Base-by-base conservation (phyloP, 1,140 invertebrate genomes). In the Drosophila nannoptera region DNA sequence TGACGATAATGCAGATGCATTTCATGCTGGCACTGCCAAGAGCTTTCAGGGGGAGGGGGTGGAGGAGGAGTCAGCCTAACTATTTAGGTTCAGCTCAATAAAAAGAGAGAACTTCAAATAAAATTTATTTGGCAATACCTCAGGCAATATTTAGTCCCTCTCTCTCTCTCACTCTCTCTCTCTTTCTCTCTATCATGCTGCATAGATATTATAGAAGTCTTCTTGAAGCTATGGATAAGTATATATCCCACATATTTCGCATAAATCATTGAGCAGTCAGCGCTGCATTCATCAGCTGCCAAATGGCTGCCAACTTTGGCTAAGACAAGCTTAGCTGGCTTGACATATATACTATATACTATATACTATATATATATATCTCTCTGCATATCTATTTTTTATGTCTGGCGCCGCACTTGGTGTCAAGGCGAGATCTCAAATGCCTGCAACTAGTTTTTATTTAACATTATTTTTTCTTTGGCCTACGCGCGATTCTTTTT, bases 341-440 rank as follows among this genome's bases (percentile, higher is more conserved):
- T 70, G 42, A 33, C 29, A 58, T 12, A 58, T 43, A 31, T 43
- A 43, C 14, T 53, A 53, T 38, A 36, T 11, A 32, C 43, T 61
- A 50, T 33, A 52, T 48, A 12, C 35, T 22, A 33, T 59, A 6
- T 59, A 59, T 9, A 59, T 33, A 29, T 45, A 45, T 5, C 4
- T 49, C 31, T n/a, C n/a, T n/a, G n/a, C n/a, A n/a, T 61, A 38
- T 50, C 9, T 5, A 4, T 49, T 43, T 29, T 35, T 49, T 35
- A 9, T 56, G 53, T 65, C 49, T 81, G 78, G 75, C 78, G 75
- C 71, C 71, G 56, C 58, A 46, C 45, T 76, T 64, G 61, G 73
- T 82, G 78, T 82, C 78, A 82, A 83, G 78, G 78, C 75, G 60
- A 73, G 60, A 67, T 63, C 45, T 75, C 46, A 58, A 61, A 60